Conservation (phyloP, 2,888 invertebrate species). For the Plemyria rubiginata region DNA sequence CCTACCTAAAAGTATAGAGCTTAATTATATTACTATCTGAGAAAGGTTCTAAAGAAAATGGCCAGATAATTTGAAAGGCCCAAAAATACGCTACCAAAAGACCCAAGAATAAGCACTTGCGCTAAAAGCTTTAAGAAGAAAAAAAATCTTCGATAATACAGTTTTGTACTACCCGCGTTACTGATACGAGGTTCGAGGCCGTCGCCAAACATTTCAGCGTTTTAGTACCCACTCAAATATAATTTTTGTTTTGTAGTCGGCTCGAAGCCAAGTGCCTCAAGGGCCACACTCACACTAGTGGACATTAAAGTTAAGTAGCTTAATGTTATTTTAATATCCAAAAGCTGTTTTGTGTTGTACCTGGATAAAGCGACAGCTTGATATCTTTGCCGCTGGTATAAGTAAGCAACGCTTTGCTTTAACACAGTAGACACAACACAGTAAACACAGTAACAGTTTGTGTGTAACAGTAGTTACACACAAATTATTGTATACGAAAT, state of each 20-base stretch:
- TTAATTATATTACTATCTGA: slow-evolving; percentile 16
- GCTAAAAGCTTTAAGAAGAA: slow-evolving; percentile 39
- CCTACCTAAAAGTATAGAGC: slow-evolving; percentile 3
- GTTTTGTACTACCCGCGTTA: slow-evolving; percentile 41
- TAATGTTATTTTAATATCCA: slow-evolving; percentile 52
- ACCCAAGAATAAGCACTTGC: slow-evolving; percentile 36
- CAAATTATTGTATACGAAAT: too few species aligned
- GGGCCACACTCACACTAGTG: slow-evolving; percentile 33
- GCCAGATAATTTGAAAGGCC: slow-evolving; percentile 32
- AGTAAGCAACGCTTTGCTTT: too few species aligned
- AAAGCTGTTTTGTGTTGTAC: slow-evolving; percentile 25
- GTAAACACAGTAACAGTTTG: too few species aligned
- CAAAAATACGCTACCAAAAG: slow-evolving; percentile 28
- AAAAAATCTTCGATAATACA: slow-evolving; percentile 41
- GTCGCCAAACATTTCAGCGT: slow-evolving; percentile 38
- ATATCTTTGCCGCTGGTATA: too few species aligned
- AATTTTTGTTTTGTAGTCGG: slow-evolving; percentile 47
- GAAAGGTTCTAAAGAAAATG: slow-evolving; percentile 26
- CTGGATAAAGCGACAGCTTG: neutral
- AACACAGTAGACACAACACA: too few species aligned
- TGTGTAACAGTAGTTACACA: too few species aligned
- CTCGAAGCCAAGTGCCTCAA: slow-evolving; percentile 32
- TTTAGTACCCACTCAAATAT: slow-evolving; percentile 49
- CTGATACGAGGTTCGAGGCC: slow-evolving; percentile 43
- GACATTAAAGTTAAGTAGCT: slow-evolving; percentile 41